phyloP scores from a whole-genome alignment of 2,113 vertebrate species.

The Amblyornis subalaris region DNA sequence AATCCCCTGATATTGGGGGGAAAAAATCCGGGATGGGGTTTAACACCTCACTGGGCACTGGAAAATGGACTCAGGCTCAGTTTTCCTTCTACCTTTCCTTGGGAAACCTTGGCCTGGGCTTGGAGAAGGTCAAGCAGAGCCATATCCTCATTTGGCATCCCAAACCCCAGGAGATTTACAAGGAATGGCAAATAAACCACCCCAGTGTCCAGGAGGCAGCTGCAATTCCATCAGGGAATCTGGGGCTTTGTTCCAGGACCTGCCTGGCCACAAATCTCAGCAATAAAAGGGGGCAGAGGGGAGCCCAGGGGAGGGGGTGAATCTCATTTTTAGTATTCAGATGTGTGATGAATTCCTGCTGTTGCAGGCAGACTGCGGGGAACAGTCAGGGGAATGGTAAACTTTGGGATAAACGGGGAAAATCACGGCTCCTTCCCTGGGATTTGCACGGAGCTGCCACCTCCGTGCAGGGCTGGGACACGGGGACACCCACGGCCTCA shows the following conservation, averaged over 20 bases:
- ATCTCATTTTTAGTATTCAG: background rate
- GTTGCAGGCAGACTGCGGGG: background rate
- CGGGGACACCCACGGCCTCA: background rate
- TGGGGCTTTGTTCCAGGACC: background rate
- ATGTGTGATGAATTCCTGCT: background rate
- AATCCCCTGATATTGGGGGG: rapidly evolving
- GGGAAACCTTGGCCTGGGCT: background rate
- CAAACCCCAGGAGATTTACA: background rate
- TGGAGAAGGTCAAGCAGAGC: background rate
- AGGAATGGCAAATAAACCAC: background rate
- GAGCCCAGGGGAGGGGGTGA: background rate
- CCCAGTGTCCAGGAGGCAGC: background rate
- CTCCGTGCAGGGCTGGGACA: background rate
- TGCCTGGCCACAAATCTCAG: constrained; percentile 7
- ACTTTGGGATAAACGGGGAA: background rate
- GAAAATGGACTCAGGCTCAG: rapidly evolving
- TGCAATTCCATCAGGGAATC: background rate
- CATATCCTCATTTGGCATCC: background rate
- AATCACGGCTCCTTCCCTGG: background rate
- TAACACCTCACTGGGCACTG: background rate
- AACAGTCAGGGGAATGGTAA: background rate
- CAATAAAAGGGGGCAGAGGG: background rate
- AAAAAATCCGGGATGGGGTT: background rate
- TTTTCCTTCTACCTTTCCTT: background rate
- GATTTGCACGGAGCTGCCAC: background rate